Evolutionary conservation across 2,113 vertebrate species (phyloP), one percentile per base, ranked within the genome.

Genomic region (Hippocampus guttulatus): DNA sequence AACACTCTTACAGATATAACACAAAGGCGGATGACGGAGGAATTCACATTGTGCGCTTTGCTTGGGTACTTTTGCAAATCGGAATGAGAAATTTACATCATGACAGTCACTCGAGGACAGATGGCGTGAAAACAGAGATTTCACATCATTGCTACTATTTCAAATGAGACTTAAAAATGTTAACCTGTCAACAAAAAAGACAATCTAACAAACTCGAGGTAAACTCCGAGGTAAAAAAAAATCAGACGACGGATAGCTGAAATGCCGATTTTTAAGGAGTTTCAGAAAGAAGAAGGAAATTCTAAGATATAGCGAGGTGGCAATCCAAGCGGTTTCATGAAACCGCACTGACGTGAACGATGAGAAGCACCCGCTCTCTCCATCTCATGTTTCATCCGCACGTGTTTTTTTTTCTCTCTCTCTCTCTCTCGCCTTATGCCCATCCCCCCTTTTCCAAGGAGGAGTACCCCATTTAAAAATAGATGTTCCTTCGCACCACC

Each of bases 391-490:
- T 75, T 71, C 67, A 75, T n/a, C 5, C 16, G 5, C 66, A 21
- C 25, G 18, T 27, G 47, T 16, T 11, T 18, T 21, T 47, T 47
- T 49, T 49, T 18, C 51, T 38, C 2, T 47, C 41, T 25, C 21
- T 20, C 2, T n/a, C n/a, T n/a, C n/a, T n/a, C n/a, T n/a, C n/a
- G 49, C 51, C 78, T 75, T 80, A 73, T 74, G 71, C 75, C 81
- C 51, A 58, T 47, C 76, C 89, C 90, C 88, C 86, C n/a, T 78
- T 80, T 78, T 40, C 74, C 57, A 41, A 67, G 5, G 55, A 81
- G 77, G 79, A 85, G 72, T 64, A 61, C 76, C 84, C 52, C 81
- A 78, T 75, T 91, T 83, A 90, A 91, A 88, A 89, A 91, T 89
- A 88, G 82, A 91, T 70, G 73, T 71, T 79, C 78, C 74, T 82